These are phyloP conservation scores for Agrypnus murinus DNA, from an alignment of 2,888 invertebrate species.

Conservation along the genomic window DNA sequence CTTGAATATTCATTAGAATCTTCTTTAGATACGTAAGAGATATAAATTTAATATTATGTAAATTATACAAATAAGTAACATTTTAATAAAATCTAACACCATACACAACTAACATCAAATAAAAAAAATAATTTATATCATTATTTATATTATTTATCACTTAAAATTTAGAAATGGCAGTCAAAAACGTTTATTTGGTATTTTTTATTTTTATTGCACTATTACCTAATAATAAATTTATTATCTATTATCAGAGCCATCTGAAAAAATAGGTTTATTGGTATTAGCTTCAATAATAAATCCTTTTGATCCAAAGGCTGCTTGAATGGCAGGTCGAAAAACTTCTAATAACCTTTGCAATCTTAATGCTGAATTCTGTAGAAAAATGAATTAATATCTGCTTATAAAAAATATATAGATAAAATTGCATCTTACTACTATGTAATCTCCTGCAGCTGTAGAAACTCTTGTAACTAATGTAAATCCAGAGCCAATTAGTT, in stretches of 20 bases:
- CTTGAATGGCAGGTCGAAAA: constrained; percentile 78
- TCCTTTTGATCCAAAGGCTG: constrained; percentile 84
- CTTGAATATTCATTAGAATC: too few species aligned
- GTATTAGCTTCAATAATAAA: constrained; percentile 77
- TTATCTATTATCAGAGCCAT: constrained; percentile 33
- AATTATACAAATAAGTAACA: too few species aligned
- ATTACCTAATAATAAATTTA: too few species aligned
- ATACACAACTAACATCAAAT: too few species aligned
- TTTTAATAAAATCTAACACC: too few species aligned
- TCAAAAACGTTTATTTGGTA: too few species aligned
- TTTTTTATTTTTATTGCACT: too few species aligned
- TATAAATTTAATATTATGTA: too few species aligned
- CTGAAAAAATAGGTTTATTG: constrained; percentile 69
- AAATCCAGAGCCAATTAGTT: constrained; percentile 80
- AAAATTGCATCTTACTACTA: constrained; percentile 74
- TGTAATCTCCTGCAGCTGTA: constrained; percentile 78
- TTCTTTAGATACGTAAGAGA: too few species aligned
- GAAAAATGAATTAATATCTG: constrained; percentile 57
- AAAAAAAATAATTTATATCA: too few species aligned
- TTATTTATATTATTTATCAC: too few species aligned
- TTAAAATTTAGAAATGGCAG: too few species aligned
- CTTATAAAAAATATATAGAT: neutral
- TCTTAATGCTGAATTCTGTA: constrained; percentile 85
- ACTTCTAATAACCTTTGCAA: constrained; percentile 80
- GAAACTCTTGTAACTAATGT: constrained; percentile 79